Base-by-base conservation (phyloP, 2,797 vertebrate species). In the Alcedo atthis region DNA sequence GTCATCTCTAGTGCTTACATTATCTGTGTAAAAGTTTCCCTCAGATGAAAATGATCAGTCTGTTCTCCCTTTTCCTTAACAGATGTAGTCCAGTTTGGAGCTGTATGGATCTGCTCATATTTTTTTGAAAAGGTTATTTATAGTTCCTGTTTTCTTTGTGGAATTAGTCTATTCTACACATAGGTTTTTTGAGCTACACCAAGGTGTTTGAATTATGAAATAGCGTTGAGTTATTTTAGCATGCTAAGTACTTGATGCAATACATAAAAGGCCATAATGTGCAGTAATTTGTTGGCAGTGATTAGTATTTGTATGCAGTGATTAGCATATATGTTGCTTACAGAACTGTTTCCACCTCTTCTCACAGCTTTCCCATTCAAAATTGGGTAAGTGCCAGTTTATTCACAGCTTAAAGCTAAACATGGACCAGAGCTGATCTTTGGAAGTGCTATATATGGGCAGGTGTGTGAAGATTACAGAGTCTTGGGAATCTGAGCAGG, bases 241-340 rank as follows among this genome's bases (percentile, higher is more conserved):
- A 42, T 42, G 30, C 30, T 7, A 26, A 90, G 69, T 80, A 53
- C 64, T 81, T 84, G 89, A 63, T 91, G 85, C 67, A 81, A 8
- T 88, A 48, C 71, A 82, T 85, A 42, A 92, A 90, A 73, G 89
- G 57, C 61, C n/a, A 19, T 77, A 91, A 63, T 42, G 62, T 70
- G 69, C 57, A 70, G 79, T 55, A 92, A 93, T 94, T 95, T 90
- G 77, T 90, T 15, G n/a, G 42, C 66, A 55, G 49, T 79, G 81
- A 46, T 84, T 92, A 91, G 78, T 85, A 68, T 82, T 94, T 94
- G 59, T 80, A 55, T 84, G 87, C 68, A 66, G 70, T 59, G 43
- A 71, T 95, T 62, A 94, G 37, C 79, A 68, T 85, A 78, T 87
- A 89, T 43, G n/a, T 42, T 87, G 73, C 76, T 87, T 82, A 37